These are phyloP conservation scores for Dipodomys ordii DNA, from an alignment of 2,113 vertebrate genomes.

Conservation along the genomic window DNA sequence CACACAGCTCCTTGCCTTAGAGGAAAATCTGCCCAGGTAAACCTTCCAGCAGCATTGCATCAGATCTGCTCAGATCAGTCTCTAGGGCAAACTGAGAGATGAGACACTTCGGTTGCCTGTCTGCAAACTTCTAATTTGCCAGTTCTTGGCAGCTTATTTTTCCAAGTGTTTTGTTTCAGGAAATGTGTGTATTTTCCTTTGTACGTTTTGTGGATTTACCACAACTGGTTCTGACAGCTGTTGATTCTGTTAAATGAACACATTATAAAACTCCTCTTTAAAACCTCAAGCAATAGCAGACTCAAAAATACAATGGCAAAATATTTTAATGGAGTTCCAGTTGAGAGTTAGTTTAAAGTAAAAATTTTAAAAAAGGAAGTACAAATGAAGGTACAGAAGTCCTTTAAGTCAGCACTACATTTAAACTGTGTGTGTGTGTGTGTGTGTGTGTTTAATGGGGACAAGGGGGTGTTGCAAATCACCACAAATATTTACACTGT, in stretches of 20 bases:
- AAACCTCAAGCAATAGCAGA: conserved; percentile 71
- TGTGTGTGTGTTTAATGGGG: conserved; percentile 58
- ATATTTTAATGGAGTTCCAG: conserved; percentile 78
- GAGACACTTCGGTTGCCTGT: conserved; percentile 78
- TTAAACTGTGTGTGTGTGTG: neutral
- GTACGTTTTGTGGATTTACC: conserved; percentile 84
- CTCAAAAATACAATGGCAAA: conserved; percentile 79
- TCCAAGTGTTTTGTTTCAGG: conserved; percentile 85
- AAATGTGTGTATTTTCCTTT: conserved; percentile 84
- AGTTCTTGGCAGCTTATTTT: conserved; percentile 85
- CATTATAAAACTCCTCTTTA: conserved; percentile 85
- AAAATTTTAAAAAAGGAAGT: conserved; percentile 37
- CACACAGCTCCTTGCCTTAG: neutral
- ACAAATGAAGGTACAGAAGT: conserved; percentile 67
- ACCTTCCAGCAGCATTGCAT: conserved; percentile 80
- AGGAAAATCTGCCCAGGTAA: conserved; percentile 80
- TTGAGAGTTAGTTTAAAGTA: conserved; percentile 46
- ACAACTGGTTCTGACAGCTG: conserved; percentile 87
- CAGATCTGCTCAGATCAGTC: conserved; percentile 76
- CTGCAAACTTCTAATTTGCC: conserved; percentile 84
- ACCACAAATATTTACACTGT: conserved; percentile 71
- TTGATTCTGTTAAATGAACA: conserved; percentile 87
- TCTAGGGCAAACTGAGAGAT: conserved; percentile 76
- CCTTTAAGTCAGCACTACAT: conserved; percentile 62
- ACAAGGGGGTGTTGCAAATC: conserved; percentile 76